Evolutionary conservation across 2,797 vertebrate species (phyloP), one percentile per base, ranked within the genome.

Genomic region (Heliangelus exortis): DNA sequence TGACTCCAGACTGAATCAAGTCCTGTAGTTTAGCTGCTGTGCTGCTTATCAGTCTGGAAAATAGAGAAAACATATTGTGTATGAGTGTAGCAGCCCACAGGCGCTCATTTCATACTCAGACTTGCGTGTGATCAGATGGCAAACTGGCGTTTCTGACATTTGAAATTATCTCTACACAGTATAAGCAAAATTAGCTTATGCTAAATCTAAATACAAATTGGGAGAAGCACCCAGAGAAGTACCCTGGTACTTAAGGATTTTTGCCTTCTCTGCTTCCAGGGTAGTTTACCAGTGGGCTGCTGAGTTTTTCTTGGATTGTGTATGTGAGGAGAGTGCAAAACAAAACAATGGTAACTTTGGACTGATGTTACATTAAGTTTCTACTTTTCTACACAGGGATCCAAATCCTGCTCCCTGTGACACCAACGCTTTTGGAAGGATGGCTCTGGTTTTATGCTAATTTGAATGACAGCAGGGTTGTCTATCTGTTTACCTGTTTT

Each of bases 11-110:
- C 53, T 96, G 94, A 57, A 73, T 71, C 88, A 98, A 79, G 22
- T 68, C 84, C 85, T 97, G 97, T 43, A 98, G 82, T 51, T 97
- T 97, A 45, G 86, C 61, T 55, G 93, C 97, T 4, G 93, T 93
- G 62, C 96, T 96, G 84, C 91, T 92, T 63, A 95, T 61, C 33
- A 97, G 96, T 58, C 98, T 98, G 91, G 54, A 92, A 84, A 81
- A 92, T 92, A 41, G 29, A 76, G 71, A 93, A 84, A 88, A 29
- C n/a, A 43, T 54, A 28, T 33, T 80, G 41, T 55, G n/a, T 45
- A 18, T 85, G 75, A 66, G 50, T n/a, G 28, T 4, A 58, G 53
- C 59, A 91, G 76, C 83, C 55, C 66, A 34, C 34, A 7, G 25
- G 29, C 28, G 5, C 33, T 51, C 3, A 10, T 22, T 73, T 72